Base-by-base conservation (phyloP, 2,113 vertebrate species). In the Rhadina sibilatrix region DNA sequence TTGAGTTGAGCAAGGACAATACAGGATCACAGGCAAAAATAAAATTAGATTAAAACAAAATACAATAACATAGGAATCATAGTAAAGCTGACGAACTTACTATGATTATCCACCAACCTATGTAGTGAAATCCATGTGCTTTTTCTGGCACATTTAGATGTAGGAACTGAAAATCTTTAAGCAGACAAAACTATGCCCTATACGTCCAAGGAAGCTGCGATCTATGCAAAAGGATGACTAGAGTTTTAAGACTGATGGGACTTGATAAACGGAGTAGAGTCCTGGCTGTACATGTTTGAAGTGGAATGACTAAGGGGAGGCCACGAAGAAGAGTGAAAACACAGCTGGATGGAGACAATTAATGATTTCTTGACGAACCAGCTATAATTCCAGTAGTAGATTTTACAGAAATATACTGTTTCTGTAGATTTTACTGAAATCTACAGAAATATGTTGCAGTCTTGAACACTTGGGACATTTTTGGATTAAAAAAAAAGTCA, bases 61-160 rank as follows among this genome's bases (percentile, higher is more conserved):
- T 21, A 40, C n/a, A 63, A 46, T 31, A 63, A 25, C 2, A 22
- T 11, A 31, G 3, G 13, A 54, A 35, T 77, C 28, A 12, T 35
- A 64, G 59, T 2, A 1, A 38, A 65, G 3, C 10, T 3, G 2
- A 27, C 3, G 52, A 56, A 24, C 28, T 54, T 77, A 23, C 17
- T 50, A 13, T 0, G 0, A 1, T 75, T 24, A 59, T 63, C 4
- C 3, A 1, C 3, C 27, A 69, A 6, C 2, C 2, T 42, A 30
- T 4, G 1, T 9, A 74, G 31, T 57, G 14, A 84, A 92, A 85
- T 78, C 15, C 2, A 1, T 33, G 18, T 30, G 22, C 4, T 81
- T 80, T 83, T 88, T 59, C 27, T 54, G 44, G 3, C 5, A 27
- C 18, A 38, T 76, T 66, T 76, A 64, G 83, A 40, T 38, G 5